Base-by-base conservation (phyloP, 2,888 invertebrate species). In the Bimastos eiseni region DNA sequence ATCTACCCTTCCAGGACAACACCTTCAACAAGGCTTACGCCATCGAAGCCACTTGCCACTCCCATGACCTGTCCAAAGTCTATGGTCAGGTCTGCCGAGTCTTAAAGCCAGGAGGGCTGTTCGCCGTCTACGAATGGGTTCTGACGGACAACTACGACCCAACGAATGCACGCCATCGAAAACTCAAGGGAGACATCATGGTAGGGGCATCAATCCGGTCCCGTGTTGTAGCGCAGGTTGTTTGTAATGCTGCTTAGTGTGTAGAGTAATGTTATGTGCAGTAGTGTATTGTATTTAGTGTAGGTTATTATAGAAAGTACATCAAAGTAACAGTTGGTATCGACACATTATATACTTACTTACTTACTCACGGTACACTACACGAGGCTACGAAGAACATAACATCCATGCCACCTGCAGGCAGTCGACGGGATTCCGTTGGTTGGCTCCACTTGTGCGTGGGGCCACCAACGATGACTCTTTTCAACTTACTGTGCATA, bases 41-140 rank as follows among this genome's bases (percentile, higher is more conserved):
- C 24, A 92, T 92, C 13, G 92, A 92, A 88, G 92, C 92, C 21
- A 91, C 91, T 33, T 92, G 92, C 89, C 92, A 92, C 89, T 91
- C 92, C 11, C 19, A 38, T 17, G 91, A 91, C 89, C 89, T 91
- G 49, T 44, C 37, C 2, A 49, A 90, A 37, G 91, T 90, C 44
- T 92, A 91, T 41, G 84, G 90, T 15, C 92, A 92, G 83, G 90
- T 90, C 24, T 92, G 88, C 55, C 90, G 92, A 17, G 88, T 92
- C 2, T 90, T 92, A n/a, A 92, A 92, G 89, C 92, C 92, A 33
- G 92, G 92, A 1, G 92, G 92, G 0, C 44, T 90, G 83, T 92
- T 92, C 83, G 92, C 91, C 84, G 88, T 38, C 90, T 92, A 92
- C 49, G 92, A 92, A 36, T 92, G 92, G 92, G 84, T 91, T 36